Evolutionary conservation across 2,888 invertebrate genomes (phyloP).

Genomic region (Phortica magna): DNA sequence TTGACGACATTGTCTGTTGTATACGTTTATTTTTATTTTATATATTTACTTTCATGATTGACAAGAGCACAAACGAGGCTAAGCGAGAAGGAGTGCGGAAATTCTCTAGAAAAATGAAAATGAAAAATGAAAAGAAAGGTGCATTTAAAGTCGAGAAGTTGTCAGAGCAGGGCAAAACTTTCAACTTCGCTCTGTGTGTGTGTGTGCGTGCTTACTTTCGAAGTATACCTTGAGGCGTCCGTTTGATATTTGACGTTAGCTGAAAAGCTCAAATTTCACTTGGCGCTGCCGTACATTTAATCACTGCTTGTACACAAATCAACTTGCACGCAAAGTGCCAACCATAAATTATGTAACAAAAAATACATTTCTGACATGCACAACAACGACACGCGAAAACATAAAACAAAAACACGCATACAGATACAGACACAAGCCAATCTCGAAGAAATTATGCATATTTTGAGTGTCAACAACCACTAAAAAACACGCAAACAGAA

Average conservation of each 20-base stretch:
- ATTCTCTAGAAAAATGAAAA: background rate
- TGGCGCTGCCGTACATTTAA: background rate
- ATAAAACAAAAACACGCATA: background rate
- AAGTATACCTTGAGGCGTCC: background rate
- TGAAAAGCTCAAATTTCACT: background rate
- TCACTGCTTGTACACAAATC: slow-evolving; percentile 1
- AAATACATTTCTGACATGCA: background rate
- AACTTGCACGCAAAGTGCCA: background rate
- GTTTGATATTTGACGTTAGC: background rate
- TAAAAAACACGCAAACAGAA: background rate
- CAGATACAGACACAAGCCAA: background rate
- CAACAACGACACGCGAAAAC: background rate
- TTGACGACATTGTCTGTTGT: slow-evolving; percentile 20
- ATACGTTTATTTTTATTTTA: slow-evolving; percentile 29
- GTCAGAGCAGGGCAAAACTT: background rate
- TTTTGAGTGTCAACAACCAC: slow-evolving; percentile 28
- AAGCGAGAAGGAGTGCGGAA: background rate
- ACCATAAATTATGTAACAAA: slow-evolving; percentile 19
- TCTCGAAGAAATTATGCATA: slow-evolving; percentile 21
- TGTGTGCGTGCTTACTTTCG: background rate
- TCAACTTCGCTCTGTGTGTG: background rate
- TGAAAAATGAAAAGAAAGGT: slow-evolving; percentile 1
- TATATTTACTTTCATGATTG: slow-evolving; percentile 31
- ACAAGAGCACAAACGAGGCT: slow-evolving; percentile 18
- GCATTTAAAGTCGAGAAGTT: background rate